A percentile compares a stretch with the other conserved stretches of the same genome.
Evolutionary conservation across 1,140 invertebrate genomes (phyloP).

Genomic region (Drosophila cardini): DNA sequence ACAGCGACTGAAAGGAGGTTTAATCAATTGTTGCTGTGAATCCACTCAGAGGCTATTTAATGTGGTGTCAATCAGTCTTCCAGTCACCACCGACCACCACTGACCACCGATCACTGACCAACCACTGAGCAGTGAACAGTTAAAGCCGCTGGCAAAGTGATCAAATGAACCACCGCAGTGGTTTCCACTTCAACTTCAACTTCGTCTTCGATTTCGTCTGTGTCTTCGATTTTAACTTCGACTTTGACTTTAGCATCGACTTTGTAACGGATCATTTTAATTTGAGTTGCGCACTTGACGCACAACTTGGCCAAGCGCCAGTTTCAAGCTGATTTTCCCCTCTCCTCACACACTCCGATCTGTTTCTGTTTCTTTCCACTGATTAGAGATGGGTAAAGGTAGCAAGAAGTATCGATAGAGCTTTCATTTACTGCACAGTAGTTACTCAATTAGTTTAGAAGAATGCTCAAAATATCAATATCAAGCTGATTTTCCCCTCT

Average conservation of each 20-base stretch:
- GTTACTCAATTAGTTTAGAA: too few species aligned
- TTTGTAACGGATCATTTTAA: conserved; percentile 68
- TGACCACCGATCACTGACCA: neutral
- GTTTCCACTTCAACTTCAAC: neutral
- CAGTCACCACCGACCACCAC: neutral
- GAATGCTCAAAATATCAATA: too few species aligned
- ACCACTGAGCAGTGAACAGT: conserved; percentile 12
- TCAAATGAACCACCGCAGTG: conserved; percentile 5
- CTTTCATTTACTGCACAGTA: too few species aligned
- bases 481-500: neutral
- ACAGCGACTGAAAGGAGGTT: neutral
- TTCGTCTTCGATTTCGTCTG: conserved; percentile 16
- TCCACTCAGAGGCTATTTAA: conserved; percentile 1
- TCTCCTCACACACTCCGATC: neutral
- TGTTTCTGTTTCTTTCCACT: neutral
- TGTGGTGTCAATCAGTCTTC: conserved; percentile 9
- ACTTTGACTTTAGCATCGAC: conserved; percentile 2
- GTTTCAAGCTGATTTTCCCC: neutral
- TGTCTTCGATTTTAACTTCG: conserved; percentile 22
- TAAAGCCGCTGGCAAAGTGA: conserved; percentile 14
- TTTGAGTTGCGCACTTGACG: conserved; percentile 49
- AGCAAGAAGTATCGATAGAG: too few species aligned
- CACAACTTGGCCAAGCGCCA: conserved; percentile 25
- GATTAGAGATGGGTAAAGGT: too few species aligned
- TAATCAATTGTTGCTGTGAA: neutral